Evolutionary conservation across 2,113 vertebrate genomes (phyloP), one percentile per base, ranked within the genome.

Genomic region (Dicerorhinus sumatrensis): DNA sequence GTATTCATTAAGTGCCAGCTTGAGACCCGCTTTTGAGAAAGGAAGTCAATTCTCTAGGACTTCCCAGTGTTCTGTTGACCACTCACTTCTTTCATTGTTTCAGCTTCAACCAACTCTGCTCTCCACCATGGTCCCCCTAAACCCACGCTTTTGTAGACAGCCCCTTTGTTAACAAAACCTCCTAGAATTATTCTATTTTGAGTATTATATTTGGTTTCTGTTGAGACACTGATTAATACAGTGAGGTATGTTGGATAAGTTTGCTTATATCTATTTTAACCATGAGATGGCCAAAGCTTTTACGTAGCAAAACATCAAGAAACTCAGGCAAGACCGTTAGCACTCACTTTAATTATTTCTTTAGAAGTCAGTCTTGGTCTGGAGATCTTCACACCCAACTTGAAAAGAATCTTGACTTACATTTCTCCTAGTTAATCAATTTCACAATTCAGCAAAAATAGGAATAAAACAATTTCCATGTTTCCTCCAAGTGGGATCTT

Each of bases 341-440:
- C 12, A 1, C 11, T 94, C 33, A 36, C 8, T 81, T 51, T 84
- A 33, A 72, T 87, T 83, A 80, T 80, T 80, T 87, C 36, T 72
- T 92, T 39, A 95, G 21, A 85, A 67, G 39, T 82, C 39, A 42
- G 6, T 80, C 27, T 91, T 54, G 9, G 25, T 77, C 18, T 85
- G n/a, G 25, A 89, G n/a, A 76, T 56, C 42, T 89, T 72, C 93
- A 58, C 6, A 62, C 4, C 31, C 36, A 72, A 36, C 27, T 92
- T 92, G 77, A 51, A 91, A 95, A 91, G 39, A 92, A 33, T n/a
- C 54, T 89, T 56, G 36, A 94, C 42, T 94, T 51, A 58, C 3
- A 5, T 62, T 82, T 87, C 4, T 36, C 83, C 51, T 76, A 33
- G 46, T 77, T 67, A 69, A 36, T 83, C 31, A 58, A 13, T 58